Conservation (phyloP, 2,888 invertebrate species). For the Sipha maydis region DNA sequence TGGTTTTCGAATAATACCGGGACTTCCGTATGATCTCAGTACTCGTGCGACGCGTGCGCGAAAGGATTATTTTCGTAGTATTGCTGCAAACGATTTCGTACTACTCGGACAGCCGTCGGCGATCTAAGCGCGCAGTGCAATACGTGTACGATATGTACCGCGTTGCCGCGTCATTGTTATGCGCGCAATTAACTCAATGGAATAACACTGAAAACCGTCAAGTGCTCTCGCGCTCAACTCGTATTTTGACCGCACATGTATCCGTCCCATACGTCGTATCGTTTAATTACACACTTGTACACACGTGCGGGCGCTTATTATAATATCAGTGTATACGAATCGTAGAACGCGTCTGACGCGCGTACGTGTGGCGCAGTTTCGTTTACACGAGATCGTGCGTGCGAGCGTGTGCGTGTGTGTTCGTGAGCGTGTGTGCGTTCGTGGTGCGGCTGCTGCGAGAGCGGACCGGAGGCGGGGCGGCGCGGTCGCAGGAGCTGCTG, state of each 20-base stretch:
- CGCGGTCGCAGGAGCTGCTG: not conserved
- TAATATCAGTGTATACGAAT: no score
- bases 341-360: no score
- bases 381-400: not conserved
- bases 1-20: no score
- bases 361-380: no score
- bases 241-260: constrained; percentile 21
- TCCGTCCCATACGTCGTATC: not conserved
- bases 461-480: not conserved
- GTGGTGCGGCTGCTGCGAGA: constrained; percentile 25
- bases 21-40: no score
- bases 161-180: no score
- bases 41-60: not conserved
- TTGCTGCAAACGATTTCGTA: not conserved
- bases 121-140: no score
- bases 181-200: not conserved
- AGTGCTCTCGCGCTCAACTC: not conserved
- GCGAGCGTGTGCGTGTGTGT: constrained; percentile 3
- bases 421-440: not conserved
- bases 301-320: not conserved
- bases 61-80: not conserved
- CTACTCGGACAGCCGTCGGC: no score
- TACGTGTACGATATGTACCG: no score
- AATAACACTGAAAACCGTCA: not conserved
- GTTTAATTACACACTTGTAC: not conserved